Evolutionary conservation across 1,140 invertebrate genomes (phyloP).

Genomic region (Hormaphis cornu): DNA sequence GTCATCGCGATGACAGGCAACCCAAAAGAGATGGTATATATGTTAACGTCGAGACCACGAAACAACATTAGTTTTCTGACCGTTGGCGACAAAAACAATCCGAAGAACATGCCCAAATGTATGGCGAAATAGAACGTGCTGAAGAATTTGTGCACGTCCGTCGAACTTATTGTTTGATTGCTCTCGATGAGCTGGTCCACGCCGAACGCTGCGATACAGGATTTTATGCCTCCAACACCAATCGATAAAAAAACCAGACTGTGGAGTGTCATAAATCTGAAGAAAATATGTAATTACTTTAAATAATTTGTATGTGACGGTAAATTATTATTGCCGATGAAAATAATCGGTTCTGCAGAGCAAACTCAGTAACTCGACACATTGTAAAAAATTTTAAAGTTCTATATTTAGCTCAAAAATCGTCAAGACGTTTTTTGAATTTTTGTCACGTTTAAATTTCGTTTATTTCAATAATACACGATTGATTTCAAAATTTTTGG

Average conservation of each 20-base stretch:
- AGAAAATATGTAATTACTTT: neutral
- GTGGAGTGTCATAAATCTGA: conserved; percentile 38
- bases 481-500: too few species aligned
- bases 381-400: too few species aligned
- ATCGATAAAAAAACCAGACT: conserved; percentile 74
- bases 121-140: conserved; percentile 89
- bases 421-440: too few species aligned
- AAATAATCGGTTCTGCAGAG: too few species aligned
- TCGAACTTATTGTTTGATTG: conserved; percentile 48
- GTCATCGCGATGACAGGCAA: neutral
- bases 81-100: conserved; percentile 77
- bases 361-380: too few species aligned
- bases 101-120: conserved; percentile 80
- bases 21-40: neutral
- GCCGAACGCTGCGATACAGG: conserved; percentile 93
- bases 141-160: conserved; percentile 62
- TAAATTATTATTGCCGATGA: neutral
- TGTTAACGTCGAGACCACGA: neutral
- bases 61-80: conserved; percentile 43
- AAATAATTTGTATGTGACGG: neutral
- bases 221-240: conserved; percentile 92
- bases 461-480: too few species aligned
- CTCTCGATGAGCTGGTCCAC: conserved; percentile 84
- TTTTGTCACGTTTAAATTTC: too few species aligned
- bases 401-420: too few species aligned